Evolutionary conservation across 2,888 invertebrate species (phyloP), one percentile per base, ranked within the genome.

Genomic region (Lithodes maja): DNA sequence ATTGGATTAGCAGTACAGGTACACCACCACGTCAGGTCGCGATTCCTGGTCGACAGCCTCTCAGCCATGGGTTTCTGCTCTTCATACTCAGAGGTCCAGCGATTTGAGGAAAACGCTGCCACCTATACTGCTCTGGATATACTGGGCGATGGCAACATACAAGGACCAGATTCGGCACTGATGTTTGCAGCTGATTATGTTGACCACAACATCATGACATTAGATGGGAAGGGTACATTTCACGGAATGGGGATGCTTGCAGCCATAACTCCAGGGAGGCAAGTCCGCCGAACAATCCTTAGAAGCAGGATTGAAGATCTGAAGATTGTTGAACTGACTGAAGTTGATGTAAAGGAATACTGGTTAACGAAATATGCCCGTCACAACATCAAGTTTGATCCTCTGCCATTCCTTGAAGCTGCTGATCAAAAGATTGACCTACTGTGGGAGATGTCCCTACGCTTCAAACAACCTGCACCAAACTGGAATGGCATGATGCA

Each of bases 21-120:
- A 9, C 83, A 83, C 52, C 83, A 83, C 54, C 83, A 71, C 9
- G 49, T 61, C 49, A 53, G 78, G 79, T 85, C 78, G 0, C 55
- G n/a, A 78, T 85, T 85, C 49, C 55, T 85, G 68, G 71, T 83
- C 5, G 71, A 83, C 83, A 83, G 83, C 69, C 71, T 83, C 83
- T 83, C 83, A 69, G 75, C 71, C 78, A 78, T 77, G 85, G 77
- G 33, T 77, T 78, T 17, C 55, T 79, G 78, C 33, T 85, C 77
- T 3, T 85, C 85, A 2, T 85, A 85, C 85, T 75, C 75, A 75
- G 85, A 77, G 77, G 85, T 75, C 53, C 53, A 54, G 17, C 78
- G 78, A 55, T 85, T 85, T 78, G 85, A 85, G 78, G 78, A 79
- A 78, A 85, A 85, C 68, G 78, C 85, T 77, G 78, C 78, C 9